Evolutionary conservation across 1,140 invertebrate species (phyloP).

Genomic region (Mylabris phalerata): DNA sequence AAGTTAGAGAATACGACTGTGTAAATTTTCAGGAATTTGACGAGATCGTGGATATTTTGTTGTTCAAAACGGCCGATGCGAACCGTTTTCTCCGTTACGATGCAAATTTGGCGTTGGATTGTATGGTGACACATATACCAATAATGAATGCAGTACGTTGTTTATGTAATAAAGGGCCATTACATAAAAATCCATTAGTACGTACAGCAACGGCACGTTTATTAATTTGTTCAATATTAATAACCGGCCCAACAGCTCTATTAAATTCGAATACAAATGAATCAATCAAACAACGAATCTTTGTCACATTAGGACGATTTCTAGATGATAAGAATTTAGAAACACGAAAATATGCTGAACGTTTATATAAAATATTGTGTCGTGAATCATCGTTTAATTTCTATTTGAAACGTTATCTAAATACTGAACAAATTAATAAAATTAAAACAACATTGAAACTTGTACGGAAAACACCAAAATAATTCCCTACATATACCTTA

Average conservation of each 20-base stretch:
- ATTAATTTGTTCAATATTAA: constrained; percentile 35
- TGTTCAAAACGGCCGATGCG: constrained; percentile 55
- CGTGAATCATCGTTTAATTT: constrained; percentile 34
- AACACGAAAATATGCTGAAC: constrained; percentile 35
- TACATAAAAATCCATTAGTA: constrained; percentile 38
- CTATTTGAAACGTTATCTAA: constrained; percentile 34
- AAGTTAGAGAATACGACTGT: too few relatives aligned
- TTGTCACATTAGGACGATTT: constrained; percentile 33
- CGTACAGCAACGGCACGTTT: constrained; percentile 32
- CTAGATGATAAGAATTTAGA: constrained; percentile 35
- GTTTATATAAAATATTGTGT: constrained; percentile 34
- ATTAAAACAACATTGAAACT: constrained; percentile 24
- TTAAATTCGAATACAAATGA: constrained; percentile 32
- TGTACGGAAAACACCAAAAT: constrained; percentile 2
- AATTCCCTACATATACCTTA: too few relatives aligned
- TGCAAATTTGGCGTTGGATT: constrained; percentile 52
- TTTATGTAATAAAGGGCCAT: constrained; percentile 38
- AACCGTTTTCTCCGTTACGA: constrained; percentile 61
- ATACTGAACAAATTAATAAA: constrained; percentile 28
- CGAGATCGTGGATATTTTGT: constrained; percentile 49
- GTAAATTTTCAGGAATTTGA: constrained; percentile 50
- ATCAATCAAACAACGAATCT: constrained; percentile 33
- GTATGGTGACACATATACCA: constrained; percentile 51
- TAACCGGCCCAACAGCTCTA: constrained; percentile 29
- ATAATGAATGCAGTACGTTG: constrained; percentile 38